Base-by-base conservation (phyloP, 2,113 vertebrate species). In the Hippocampus guttulatus region DNA sequence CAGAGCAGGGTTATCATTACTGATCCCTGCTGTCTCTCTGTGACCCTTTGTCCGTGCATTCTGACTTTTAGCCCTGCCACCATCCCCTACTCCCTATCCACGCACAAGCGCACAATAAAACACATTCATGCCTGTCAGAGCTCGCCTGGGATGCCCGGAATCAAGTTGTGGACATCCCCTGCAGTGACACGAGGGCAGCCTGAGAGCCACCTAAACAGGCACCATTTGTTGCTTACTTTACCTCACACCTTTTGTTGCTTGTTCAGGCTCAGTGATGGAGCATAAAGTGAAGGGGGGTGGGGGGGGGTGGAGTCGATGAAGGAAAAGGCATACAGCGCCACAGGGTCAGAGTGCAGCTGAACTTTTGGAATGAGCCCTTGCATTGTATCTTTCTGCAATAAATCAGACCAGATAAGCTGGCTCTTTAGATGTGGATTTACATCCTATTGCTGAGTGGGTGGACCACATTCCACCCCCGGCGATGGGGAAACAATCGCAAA, bases 211-310 rank as follows among this genome's bases (percentile, higher is more conserved):
- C 51, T 52, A 81, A 65, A 73, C 61, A 84, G 47, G 64, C 61
- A 76, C 81, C 89, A 90, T 84, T 89, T 90, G 89, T 76, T 84
- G 86, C 80, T 85, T 84, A 74, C 80, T 85, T 85, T 85, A 87
- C 77, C 87, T 69, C 84, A 85, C 85, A 81, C 74, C 83, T 78
- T 84, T 81, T 88, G 84, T 76, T 84, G 81, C 73, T 75, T 80
- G 40, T 85, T 76, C 71, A 43, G 62, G 69, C 80, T 52, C 71
- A 57, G 52, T 40, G 61, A 60, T 60, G 40, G 45, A 66, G 75
- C 63, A 61, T 61, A 61, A 33, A 60, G 66, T 67, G 40, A 57
- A 7, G 12, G 15, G 51, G 23, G 57, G 5, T 20, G 70, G 68
- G 67, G 60, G 49, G 5, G n/a, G 69, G 68, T 64, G 60, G 40